These are phyloP conservation scores for Anguilla rostrata DNA, from an alignment of 2,113 vertebrate genomes.

Conservation along the genomic window DNA sequence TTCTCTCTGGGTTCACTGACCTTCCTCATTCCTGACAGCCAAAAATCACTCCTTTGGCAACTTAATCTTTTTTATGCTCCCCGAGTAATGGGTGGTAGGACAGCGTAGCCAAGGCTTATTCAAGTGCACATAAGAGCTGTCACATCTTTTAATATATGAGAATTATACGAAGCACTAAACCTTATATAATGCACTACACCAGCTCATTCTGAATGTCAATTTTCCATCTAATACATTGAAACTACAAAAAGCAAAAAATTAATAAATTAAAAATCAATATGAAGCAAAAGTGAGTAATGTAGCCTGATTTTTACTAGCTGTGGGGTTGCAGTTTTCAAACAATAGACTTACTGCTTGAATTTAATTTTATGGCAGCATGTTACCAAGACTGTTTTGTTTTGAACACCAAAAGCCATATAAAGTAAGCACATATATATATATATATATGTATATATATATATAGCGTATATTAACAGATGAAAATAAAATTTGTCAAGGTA, in stretches of 20 bases:
- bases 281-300: constrained; percentile 30
- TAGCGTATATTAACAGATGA: no score
- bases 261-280: constrained; percentile 2
- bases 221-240: constrained; percentile 47
- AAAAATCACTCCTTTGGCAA: constrained; percentile 49
- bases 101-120: constrained; percentile 40
- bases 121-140: constrained; percentile 63
- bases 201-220: constrained; percentile 47
- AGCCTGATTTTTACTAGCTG: constrained; percentile 33
- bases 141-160: constrained; percentile 53
- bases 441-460: no score
- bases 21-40: constrained; percentile 42
- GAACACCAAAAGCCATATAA: constrained; percentile 36
- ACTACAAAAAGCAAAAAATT: constrained; percentile 48
- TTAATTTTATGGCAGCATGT: constrained; percentile 36
- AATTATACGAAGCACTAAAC: constrained; percentile 48
- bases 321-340: constrained; percentile 35
- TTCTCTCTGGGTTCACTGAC: constrained; percentile 49
- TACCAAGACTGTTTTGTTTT: constrained; percentile 37
- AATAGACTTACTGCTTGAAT: constrained; percentile 34
- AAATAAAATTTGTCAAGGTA: no score
- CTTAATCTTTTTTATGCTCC: constrained; percentile 51
- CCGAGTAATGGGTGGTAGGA: constrained; percentile 40
- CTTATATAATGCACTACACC: constrained; percentile 47
- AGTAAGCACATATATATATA: neutral